These are phyloP conservation scores for Cephalopterus ornatus DNA, from an alignment of 2,113 vertebrate genomes.

Conservation along the genomic window DNA sequence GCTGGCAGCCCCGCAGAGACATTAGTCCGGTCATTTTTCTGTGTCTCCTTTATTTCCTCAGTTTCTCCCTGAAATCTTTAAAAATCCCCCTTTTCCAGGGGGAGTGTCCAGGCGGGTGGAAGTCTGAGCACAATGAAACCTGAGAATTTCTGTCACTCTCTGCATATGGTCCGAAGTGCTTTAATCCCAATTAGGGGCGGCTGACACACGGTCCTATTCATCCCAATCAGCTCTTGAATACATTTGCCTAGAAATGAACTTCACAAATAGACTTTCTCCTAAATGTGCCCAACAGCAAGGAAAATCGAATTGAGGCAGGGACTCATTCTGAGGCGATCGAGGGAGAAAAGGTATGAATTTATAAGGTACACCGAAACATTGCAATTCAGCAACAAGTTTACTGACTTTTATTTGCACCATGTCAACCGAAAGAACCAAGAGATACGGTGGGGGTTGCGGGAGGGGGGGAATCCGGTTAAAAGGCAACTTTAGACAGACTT, in stretches of 20 bases:
- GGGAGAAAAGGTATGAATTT: slow-evolving; percentile 98
- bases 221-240: slow-evolving; percentile 88
- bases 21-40: slow-evolving; percentile 45
- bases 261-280: slow-evolving; percentile 90
- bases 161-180: slow-evolving; percentile 96
- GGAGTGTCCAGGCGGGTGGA: slow-evolving; percentile 83
- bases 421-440: slow-evolving; percentile 91
- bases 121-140: slow-evolving; percentile 88
- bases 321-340: slow-evolving; percentile 86
- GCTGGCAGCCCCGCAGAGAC: slow-evolving; percentile 6
- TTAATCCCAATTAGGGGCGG: slow-evolving; percentile 99
- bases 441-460: slow-evolving; percentile 72
- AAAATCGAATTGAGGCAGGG: slow-evolving; percentile 95
- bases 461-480: slow-evolving; percentile 78
- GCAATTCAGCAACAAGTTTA: slow-evolving; percentile 91
- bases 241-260: slow-evolving; percentile 99
- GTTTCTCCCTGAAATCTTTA: slow-evolving; percentile 67
- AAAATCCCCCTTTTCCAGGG: slow-evolving; percentile 57
- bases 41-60: slow-evolving; percentile 65
- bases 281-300: slow-evolving; percentile 96
- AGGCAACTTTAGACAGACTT: slow-evolving; percentile 82
- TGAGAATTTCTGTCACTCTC: slow-evolving; percentile 94
- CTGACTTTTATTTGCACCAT: slow-evolving; percentile 90
- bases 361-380: slow-evolving; percentile 97
- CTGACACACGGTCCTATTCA: slow-evolving; percentile 99